A percentile compares a stretch with the other conserved stretches of the same genome.
These are phyloP conservation scores for Hafferia zeledoni DNA, from an alignment of 2,797 vertebrate genomes.

Conservation along the genomic window DNA sequence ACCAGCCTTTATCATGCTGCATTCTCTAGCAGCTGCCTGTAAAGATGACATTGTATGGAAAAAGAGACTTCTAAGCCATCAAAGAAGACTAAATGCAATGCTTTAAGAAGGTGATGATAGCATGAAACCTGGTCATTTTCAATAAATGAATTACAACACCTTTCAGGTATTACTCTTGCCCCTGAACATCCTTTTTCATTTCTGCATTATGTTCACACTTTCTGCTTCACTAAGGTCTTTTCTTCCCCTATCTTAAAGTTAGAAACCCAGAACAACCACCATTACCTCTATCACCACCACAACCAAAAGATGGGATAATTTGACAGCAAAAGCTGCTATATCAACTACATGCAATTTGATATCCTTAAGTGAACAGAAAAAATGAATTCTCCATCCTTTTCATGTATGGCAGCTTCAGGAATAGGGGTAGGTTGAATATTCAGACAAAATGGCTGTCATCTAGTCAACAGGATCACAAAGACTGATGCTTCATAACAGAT, in stretches of 20 bases:
- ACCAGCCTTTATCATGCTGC: neutral
- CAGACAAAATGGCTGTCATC: neutral
- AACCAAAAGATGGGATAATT: neutral
- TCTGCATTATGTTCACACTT: neutral
- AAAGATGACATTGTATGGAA: neutral
- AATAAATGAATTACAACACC: conserved; percentile 1
- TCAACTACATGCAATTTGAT: neutral
- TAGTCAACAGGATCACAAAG: neutral
- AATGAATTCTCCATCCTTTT: neutral
- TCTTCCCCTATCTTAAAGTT: neutral
- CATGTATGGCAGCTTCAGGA: neutral
- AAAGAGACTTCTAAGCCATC: neutral
- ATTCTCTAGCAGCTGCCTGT: neutral
- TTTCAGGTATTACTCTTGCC: neutral
- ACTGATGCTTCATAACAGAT: neutral
- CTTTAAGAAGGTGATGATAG: neutral
- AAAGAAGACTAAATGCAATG: neutral
- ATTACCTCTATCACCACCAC: neutral
- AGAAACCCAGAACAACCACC: neutral
- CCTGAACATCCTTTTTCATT: conserved; percentile 9
- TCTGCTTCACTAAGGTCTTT: neutral
- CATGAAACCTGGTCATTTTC: neutral
- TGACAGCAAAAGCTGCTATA: neutral
- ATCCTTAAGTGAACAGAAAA: neutral
- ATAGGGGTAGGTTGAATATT: neutral